phyloP scores from a whole-genome alignment of 2,113 vertebrate genomes.

The Rhadina sibilatrix region DNA sequence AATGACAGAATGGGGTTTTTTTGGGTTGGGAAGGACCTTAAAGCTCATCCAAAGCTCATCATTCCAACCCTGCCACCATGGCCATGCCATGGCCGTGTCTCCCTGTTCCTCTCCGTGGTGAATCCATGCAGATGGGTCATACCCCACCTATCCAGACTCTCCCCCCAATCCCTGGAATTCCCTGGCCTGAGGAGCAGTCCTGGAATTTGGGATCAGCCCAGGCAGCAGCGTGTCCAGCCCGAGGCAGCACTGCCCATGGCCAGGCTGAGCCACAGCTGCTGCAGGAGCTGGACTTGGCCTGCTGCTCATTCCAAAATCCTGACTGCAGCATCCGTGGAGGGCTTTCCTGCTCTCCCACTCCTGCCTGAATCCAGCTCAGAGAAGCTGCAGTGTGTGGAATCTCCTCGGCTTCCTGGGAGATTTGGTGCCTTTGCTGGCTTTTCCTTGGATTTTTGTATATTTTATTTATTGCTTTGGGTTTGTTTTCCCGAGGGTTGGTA shows the following conservation, averaged over 20 bases:
- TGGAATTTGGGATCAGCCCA: neutral
- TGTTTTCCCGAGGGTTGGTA: neutral
- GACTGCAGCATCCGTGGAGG: too few species aligned
- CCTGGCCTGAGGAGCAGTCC: fast-evolving
- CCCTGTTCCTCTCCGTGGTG: neutral
- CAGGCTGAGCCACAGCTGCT: too few species aligned
- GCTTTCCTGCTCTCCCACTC: neutral
- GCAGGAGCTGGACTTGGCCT: neutral
- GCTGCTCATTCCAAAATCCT: neutral
- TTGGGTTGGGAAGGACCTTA: neutral
- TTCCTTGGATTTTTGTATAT: neutral
- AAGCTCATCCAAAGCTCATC: neutral
- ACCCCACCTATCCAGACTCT: too few species aligned
- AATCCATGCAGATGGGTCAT: neutral
- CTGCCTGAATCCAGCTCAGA: neutral
- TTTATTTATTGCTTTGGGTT: neutral
- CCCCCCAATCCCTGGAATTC: neutral
- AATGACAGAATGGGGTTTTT: neutral
- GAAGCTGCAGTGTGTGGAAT: neutral
- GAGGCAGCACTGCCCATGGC: too few species aligned
- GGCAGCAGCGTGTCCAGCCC: too few species aligned
- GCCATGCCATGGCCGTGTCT: fast-evolving
- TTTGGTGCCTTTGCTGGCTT: neutral
- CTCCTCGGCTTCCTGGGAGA: neutral
- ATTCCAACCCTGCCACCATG: neutral